Base-by-base conservation (phyloP, 1,140 invertebrate genomes). In the Matsumurasca onukii region DNA sequence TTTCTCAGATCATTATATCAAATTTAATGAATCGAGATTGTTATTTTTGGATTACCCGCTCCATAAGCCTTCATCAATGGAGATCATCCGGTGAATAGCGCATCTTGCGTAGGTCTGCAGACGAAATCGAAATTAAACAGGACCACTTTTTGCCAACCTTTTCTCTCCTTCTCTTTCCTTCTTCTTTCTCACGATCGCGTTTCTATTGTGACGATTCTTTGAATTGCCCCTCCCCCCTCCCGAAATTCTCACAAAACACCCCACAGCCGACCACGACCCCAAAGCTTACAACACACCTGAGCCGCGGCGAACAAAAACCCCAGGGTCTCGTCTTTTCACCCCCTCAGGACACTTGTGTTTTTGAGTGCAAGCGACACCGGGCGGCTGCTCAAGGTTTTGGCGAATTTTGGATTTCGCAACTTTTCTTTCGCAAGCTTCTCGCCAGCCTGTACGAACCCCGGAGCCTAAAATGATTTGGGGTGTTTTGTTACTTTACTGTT, bases 61-160 rank as follows among this genome's bases (percentile, higher is more conserved):
- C n/a, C n/a, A n/a, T n/a, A n/a, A n/a, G n/a, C n/a, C n/a, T n/a
- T n/a, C n/a, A n/a, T n/a, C n/a, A n/a, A n/a, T n/a, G n/a, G n/a
- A n/a, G n/a, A n/a, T n/a, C 34, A 5, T 39, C 34, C 17, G 34
- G 34, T 39, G 34, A 39, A 39, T 39, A 39, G 34, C 34, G 34
- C 34, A 39, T 9, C 5, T 17, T 39, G 5, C 17, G 34, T 39
- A 9, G 5, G 34, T n/a, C n/a, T n/a, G n/a, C n/a, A 24, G 55
- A n/a, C 15, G 55, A 27, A 59, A 59, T 59, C 55, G 5, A 59
- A 59, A 59, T 59, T 59, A 59, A 59, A 59, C 55, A 59, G 55
- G 55, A 59, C 55, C 55, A 59, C 55, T 59, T 59, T 59, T 59
- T 59, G 55, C 24, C 24, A 22, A 59, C 24, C 30, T 59, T 59